Evolutionary conservation across 2,888 invertebrate species (phyloP), one percentile per base, ranked within the genome.

Genomic region (Caenorhabditis afra): DNA sequence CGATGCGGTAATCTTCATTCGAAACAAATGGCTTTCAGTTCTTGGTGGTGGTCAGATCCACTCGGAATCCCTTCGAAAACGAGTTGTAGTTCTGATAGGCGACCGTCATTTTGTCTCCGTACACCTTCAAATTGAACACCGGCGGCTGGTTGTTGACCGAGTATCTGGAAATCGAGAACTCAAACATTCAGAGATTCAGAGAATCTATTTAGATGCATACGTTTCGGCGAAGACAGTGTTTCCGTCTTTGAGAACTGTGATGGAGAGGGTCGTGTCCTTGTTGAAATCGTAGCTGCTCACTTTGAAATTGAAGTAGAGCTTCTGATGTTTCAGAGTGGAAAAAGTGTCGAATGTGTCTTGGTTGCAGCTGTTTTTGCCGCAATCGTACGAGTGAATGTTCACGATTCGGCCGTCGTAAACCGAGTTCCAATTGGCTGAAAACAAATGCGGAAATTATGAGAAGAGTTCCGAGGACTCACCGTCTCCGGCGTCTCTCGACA

Each of bases 271-370:
- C 3, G 52, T 23, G n/a, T 41, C 1, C 16, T 29, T 41, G 16
- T 52, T 52, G 23, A 37, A 23, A 8, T 50, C 53, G 8, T 18
- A 52, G 52, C 41, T 44, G 22, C 37, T 22, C 16, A 50, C 52
- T 14, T 44, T 52, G 64, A 64, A 64, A 12, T 52, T 44, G 44
- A 52, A 64, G 20, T 64, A 52, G n/a, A 64, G 7, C 23, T 39
- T n/a, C 7, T 35, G 20, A 14, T 64, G 52, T 16, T 52, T 22
- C 3, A 12, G 23, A 16, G 64, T 64, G 1, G 16, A 37, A 22
- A 64, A 64, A 7, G 20, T 44, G 14, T 64, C 52, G 20, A n/a
- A 2, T 1, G 52, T 52, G 52, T 64, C 64, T 23, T 64, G 64
- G 7, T 23, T 10, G 44, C 44, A 44, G n/a, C 23, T 29, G 23